These are phyloP conservation scores for Gasterosteus nipponicus DNA, from an alignment of 2,113 vertebrate genomes.

Conservation along the genomic window DNA sequence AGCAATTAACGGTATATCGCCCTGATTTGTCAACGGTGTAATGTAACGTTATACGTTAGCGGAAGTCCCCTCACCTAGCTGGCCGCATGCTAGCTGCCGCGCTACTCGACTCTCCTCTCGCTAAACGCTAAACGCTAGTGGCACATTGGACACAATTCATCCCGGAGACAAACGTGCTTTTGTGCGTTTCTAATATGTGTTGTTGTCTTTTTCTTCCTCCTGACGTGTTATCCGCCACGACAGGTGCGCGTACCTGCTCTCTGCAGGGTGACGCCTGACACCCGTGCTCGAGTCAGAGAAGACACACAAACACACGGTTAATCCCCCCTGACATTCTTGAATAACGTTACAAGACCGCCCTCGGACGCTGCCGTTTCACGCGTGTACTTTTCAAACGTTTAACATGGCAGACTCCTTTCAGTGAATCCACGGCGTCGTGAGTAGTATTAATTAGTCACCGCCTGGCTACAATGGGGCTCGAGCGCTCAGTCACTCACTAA, in stretches of 20 bases:
- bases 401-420: not conserved
- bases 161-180: not conserved
- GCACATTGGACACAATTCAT: not conserved
- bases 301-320: too few relatives aligned
- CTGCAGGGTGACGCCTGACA: not conserved
- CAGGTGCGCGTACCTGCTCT: slow-evolving; percentile 7
- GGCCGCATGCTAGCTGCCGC: slow-evolving; percentile 5
- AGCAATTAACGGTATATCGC: not conserved
- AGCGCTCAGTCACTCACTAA: not conserved
- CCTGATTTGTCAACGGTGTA: not conserved
- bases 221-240: not conserved
- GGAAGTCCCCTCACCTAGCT: slow-evolving; percentile 28
- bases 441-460: not conserved
- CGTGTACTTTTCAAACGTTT: not conserved
- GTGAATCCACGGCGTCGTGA: not conserved
- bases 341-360: not conserved
- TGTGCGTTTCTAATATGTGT: not conserved
- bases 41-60: not conserved
- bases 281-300: not conserved
- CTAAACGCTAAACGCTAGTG: not conserved
- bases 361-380: not conserved
- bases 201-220: too few relatives aligned
- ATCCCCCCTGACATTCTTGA: not conserved
- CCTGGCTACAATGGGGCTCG: not conserved
- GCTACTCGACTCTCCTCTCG: too few relatives aligned